These are phyloP conservation scores for Ptychochromis oligacanthus DNA, from an alignment of 2,113 vertebrate species.

Conservation along the genomic window DNA sequence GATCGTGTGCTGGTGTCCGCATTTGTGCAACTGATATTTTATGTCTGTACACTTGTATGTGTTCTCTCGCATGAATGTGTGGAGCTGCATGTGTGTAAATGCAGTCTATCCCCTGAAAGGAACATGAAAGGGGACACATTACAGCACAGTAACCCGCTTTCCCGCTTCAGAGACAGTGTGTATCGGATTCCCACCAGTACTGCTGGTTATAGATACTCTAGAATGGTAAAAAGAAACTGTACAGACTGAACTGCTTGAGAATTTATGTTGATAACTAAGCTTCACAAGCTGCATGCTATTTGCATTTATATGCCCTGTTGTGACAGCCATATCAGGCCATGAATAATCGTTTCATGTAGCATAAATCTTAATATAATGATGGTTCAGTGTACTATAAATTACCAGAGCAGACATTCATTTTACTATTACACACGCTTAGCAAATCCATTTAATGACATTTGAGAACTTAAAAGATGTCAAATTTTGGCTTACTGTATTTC, in stretches of 20 bases:
- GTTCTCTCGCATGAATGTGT: background rate
- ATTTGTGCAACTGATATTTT: background rate
- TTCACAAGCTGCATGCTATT: background rate
- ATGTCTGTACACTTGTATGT: background rate
- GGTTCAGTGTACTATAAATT: background rate
- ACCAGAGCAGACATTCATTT: background rate
- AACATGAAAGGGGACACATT: constrained; percentile 31
- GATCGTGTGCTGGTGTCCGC: background rate
- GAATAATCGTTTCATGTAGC: background rate
- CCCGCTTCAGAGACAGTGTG: background rate
- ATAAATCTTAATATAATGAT: background rate
- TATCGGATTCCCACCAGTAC: constrained; percentile 36
- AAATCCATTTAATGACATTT: fast-evolving
- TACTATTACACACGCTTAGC: background rate
- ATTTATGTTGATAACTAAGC: background rate
- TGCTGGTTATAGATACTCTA: constrained; percentile 38
- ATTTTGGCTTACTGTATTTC: fast-evolving
- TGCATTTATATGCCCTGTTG: constrained; percentile 5
- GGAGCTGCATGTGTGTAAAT: background rate
- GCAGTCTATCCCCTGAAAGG: background rate
- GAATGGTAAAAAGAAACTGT: background rate
- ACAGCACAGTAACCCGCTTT: constrained; percentile 56
- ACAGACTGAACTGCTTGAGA: background rate
- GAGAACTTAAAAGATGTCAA: background rate
- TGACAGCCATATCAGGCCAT: background rate